These are phyloP conservation scores for Rotaria macrura DNA, from an alignment of 2,888 invertebrate species.

Conservation along the genomic window DNA sequence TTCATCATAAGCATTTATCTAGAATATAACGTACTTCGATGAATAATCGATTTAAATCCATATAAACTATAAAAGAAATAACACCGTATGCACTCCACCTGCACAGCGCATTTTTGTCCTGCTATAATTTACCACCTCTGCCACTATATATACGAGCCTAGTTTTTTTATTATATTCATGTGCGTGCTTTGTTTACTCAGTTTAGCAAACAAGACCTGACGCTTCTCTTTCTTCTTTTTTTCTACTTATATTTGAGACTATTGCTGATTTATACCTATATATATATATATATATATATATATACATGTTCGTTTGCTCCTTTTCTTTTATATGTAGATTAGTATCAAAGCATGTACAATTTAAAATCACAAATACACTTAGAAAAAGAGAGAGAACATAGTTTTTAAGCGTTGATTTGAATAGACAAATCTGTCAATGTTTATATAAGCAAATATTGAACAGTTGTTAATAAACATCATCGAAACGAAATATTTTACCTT, in stretches of 20 bases:
- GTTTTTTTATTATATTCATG: background rate
- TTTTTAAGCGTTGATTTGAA: background rate
- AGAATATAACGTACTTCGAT: background rate
- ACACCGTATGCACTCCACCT: background rate
- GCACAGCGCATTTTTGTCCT: background rate
- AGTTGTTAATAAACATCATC: background rate
- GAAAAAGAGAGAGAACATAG: background rate
- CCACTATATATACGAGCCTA: background rate
- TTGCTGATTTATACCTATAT: background rate
- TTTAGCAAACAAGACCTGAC: background rate
- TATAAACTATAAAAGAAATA: background rate
- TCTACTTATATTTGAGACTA: background rate
- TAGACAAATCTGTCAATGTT: conserved; percentile 8
- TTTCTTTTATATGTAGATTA: background rate
- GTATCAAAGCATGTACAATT: background rate
- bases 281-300: background rate
- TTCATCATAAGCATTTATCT: background rate
- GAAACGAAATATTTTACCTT: background rate
- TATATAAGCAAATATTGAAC: background rate
- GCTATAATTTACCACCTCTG: background rate
- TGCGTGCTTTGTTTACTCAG: background rate
- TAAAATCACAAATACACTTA: background rate
- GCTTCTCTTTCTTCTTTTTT: background rate
- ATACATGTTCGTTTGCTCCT: background rate
- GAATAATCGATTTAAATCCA: background rate